Evolutionary conservation across 64 coral and sea anemone genomes (phyloP), one percentile per base, ranked within the genome.

Genomic region (Hydrozoanthus tunicans): DNA sequence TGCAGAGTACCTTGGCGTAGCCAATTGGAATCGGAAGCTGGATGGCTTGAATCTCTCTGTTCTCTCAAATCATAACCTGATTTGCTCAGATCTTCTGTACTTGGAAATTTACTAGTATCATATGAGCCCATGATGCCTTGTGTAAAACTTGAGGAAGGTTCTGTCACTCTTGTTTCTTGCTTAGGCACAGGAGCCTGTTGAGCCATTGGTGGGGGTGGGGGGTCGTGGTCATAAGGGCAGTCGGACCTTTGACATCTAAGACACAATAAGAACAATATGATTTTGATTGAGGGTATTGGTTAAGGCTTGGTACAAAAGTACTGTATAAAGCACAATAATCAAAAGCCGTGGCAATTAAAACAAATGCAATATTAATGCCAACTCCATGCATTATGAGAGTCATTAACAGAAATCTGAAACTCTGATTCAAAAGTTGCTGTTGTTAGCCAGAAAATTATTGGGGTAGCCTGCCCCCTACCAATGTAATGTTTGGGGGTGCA

Each of bases 211-310:
- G 69, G 84, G 55, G 20, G 68, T 59, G 84, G 84, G 10, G 84
- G 84, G 69, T 88, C 10, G 14, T 88, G 84, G 59, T 88, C 84
- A 74, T 60, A 88, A 4, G 84, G 84, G 14, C 84, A 88, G 20
- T 88, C 55, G 4, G 56, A 56, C n/a, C 51, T 88, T 59, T 56
- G 55, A 51, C 83, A 86, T 73, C 83, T 86, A 58, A 51, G 72
- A 59, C 78, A 80, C 8, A 84, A 67, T 26, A 65, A 84, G 32
- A 43, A 43, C 32, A 43, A 43, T 43, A 43, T 43, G 32, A 43
- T 43, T 43, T 43, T 43, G 32, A 43, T 43, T 1, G 32, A 43
- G 32, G 32, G 32, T 43, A 43, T 43, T 43, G 2, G 32, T 43
- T 43, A 43, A 43, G 32, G 32, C 32, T 43, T 43, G 32, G 32